Conservation (phyloP, 2,113 vertebrate species). For the Leucosticte australis region DNA sequence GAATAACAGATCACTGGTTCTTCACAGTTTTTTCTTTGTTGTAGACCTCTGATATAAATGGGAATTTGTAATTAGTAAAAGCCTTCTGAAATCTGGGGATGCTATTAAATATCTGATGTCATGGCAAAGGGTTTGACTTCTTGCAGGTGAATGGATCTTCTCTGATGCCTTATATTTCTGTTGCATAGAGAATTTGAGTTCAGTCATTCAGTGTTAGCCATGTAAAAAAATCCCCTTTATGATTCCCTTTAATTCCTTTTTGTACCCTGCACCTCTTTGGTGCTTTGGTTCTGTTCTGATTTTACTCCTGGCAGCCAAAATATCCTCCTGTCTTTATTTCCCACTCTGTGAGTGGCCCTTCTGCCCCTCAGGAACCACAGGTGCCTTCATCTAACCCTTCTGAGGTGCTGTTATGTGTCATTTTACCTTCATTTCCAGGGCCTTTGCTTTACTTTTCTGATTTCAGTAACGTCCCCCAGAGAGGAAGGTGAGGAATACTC, state of each 20-base stretch:
- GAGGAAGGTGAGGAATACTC: background rate
- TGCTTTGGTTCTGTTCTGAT: background rate
- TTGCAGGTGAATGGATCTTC: background rate
- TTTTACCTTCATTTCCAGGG: background rate
- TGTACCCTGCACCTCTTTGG: background rate
- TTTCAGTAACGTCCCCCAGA: background rate
- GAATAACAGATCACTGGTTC: background rate
- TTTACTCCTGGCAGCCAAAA: background rate
- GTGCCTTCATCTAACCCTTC: background rate
- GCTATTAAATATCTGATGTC: background rate
- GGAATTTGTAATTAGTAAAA: background rate
- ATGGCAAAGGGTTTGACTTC: background rate
- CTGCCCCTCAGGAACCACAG: background rate
- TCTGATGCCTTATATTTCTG: background rate
- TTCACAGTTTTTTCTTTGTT: background rate
- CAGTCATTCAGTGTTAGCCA: background rate
- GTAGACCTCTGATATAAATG: background rate
- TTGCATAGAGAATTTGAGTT: background rate
- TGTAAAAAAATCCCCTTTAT: background rate
- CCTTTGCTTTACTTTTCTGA: background rate
- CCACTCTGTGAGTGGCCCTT: background rate
- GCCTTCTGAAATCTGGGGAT: background rate
- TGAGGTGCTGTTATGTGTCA: background rate
- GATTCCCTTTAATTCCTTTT: background rate
- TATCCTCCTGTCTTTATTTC: background rate